Evolutionary conservation across 2,888 invertebrate species (phyloP).

Genomic region (Amiota minor): DNA sequence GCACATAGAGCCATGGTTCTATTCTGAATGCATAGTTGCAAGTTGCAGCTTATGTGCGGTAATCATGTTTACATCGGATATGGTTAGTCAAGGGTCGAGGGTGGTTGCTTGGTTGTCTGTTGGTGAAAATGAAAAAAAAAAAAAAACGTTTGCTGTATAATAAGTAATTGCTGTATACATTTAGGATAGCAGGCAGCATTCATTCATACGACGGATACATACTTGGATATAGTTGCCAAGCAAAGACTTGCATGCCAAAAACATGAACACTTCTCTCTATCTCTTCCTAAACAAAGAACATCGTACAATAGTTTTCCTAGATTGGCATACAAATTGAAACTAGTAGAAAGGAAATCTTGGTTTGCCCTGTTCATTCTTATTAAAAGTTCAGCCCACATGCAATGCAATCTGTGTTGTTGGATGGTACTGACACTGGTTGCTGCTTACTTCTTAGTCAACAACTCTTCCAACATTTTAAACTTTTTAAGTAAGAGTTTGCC

Average conservation of each 20-base stretch:
- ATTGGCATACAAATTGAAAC: slow-evolving; percentile 26
- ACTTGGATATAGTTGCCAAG: no score
- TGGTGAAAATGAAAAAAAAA: background rate
- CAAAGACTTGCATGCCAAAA: no score
- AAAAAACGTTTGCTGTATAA: slow-evolving; percentile 51
- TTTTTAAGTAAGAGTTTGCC: slow-evolving; percentile 7
- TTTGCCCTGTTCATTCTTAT: slow-evolving; percentile 52
- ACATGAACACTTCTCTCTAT: no score
- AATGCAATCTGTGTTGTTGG: slow-evolving; percentile 55
- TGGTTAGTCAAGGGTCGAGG: background rate
- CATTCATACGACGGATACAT: slow-evolving; percentile 5
- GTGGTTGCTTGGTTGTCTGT: background rate
- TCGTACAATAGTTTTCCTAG: no score
- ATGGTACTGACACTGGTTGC: background rate
- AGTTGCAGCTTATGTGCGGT: no score
- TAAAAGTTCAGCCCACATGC: slow-evolving; percentile 59
- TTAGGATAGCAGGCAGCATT: slow-evolving; percentile 25
- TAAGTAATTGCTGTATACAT: slow-evolving; percentile 56
- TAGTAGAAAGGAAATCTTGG: slow-evolving; percentile 1
- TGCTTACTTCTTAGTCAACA: slow-evolving; percentile 13
- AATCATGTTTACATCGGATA: background rate
- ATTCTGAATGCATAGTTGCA: no score
- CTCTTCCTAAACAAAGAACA: no score
- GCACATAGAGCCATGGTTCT: no score
- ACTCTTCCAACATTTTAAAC: background rate